Evolutionary conservation across 2,888 invertebrate genomes (phyloP).

Genomic region (Meteorus colon): DNA sequence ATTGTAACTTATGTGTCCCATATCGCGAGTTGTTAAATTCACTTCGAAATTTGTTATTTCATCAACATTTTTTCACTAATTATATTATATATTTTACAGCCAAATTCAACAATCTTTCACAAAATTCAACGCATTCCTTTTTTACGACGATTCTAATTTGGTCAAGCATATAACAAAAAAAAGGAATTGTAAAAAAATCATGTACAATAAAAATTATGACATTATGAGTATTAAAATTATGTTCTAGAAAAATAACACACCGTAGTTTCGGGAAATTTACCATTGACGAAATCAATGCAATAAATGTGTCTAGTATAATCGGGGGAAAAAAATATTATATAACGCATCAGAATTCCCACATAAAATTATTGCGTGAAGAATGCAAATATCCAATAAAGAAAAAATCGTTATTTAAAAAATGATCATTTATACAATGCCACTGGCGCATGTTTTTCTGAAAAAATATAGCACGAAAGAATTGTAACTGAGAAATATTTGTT

Average conservation of each 20-base stretch:
- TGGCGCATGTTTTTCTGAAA: background rate
- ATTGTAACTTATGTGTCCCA: slow-evolving; percentile 60
- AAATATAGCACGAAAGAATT: background rate
- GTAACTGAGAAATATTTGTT: no score
- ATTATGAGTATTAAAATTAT: slow-evolving; percentile 3
- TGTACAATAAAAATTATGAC: slow-evolving; percentile 17
- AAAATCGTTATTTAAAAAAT: background rate
- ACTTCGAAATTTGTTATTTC: slow-evolving; percentile 36
- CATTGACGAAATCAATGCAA: no score
- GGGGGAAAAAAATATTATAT: no score
- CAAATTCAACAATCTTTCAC: slow-evolving; percentile 71
- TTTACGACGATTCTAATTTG: slow-evolving; percentile 20
- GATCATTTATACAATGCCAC: background rate
- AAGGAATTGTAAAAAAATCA: slow-evolving; percentile 23
- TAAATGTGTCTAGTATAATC: no score
- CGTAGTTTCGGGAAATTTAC: background rate
- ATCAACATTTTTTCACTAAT: slow-evolving; percentile 50
- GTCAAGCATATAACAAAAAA: slow-evolving; percentile 22
- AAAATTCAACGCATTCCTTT: slow-evolving; percentile 63
- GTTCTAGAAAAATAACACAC: slow-evolving; percentile 16
- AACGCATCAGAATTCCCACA: no score
- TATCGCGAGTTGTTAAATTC: slow-evolving; percentile 63
- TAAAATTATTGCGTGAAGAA: background rate
- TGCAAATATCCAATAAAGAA: no score
- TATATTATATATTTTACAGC: slow-evolving; percentile 70